Evolutionary conservation across 2,888 invertebrate species (phyloP), one percentile per base, ranked within the genome.

Genomic region (Dysmachus trigonus): DNA sequence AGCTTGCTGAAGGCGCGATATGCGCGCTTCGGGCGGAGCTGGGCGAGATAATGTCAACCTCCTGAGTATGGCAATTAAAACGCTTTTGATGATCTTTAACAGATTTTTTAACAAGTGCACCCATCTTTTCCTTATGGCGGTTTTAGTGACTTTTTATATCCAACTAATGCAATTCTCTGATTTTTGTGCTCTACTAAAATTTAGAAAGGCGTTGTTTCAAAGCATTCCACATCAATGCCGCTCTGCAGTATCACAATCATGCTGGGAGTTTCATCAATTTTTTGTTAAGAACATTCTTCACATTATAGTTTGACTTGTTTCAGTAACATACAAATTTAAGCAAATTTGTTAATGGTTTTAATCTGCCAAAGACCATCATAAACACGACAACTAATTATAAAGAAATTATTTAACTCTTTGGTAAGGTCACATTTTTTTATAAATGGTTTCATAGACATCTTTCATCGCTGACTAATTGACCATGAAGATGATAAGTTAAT

Each of bases 31-130:
- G 62, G 81, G 53, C 53, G 81, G 27, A 53, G 31, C 81, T 6
- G 13, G n/a, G 35, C n/a, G 62, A 18, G 51, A 53, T 81, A 81
- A 81, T 81, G 53, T 53, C 81, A 81, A 47, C 30, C 62, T 62
- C 62, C 62, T 62, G n/a, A n/a, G 10, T 62, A 62, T 62, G 62
- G 62, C 22, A 62, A 62, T 62, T 62, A 62, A 62, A 62, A 62
- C 62, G 62, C 62, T 62, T 62, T 47, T 62, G 27, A 62, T 62
- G 62, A 62, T 62, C 27, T 62, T 62, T 41, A 22, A 62, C 62
- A 62, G 22, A 0, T 62, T 41, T 51, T 62, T 27, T 18, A 18
- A 62, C 62, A 62, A 62, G 62, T 62, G 62, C 62, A 2, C 27
- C 8, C 10, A 62, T 62, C 62, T 62, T 62, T 62, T 62, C 62